Conservation (phyloP, 2,888 invertebrate genomes). For the Sesamia inferens region DNA sequence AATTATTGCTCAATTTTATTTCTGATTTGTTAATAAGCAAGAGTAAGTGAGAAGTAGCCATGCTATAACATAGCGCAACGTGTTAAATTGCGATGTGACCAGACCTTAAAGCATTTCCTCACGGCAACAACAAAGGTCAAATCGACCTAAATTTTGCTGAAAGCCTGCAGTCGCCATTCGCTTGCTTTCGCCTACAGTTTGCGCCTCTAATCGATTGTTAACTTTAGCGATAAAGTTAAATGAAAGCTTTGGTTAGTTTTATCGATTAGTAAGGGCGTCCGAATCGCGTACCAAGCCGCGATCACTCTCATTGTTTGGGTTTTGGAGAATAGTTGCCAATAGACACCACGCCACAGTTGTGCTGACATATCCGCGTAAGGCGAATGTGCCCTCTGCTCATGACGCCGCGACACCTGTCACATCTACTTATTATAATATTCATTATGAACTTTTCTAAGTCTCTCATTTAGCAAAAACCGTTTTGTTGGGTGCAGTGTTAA, state of each 20-base stretch:
- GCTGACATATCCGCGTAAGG: slow-evolving; percentile 76
- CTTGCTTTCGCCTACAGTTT: slow-evolving; percentile 68
- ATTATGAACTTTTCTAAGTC: slow-evolving; percentile 62
- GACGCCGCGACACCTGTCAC: slow-evolving; percentile 63
- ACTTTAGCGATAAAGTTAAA: slow-evolving; percentile 74
- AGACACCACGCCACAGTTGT: slow-evolving; percentile 80
- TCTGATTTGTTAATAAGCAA: too few species aligned
- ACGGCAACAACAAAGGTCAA: slow-evolving; percentile 62
- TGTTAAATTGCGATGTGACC: slow-evolving; percentile 45
- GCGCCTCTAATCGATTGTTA: slow-evolving; percentile 68
- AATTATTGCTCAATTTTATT: not conserved
- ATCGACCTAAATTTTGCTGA: slow-evolving; percentile 65
- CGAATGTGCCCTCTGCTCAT: slow-evolving; percentile 80
- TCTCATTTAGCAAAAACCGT: slow-evolving; percentile 60
- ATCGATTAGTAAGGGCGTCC: slow-evolving; percentile 82
- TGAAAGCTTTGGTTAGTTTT: slow-evolving; percentile 74
- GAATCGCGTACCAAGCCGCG: slow-evolving; percentile 86
- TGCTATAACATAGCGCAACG: slow-evolving; percentile 11
- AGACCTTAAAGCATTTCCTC: slow-evolving; percentile 60
- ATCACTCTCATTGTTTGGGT: slow-evolving; percentile 88
- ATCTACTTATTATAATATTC: slow-evolving; percentile 56
- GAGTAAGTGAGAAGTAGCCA: not conserved
- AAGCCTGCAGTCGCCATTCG: slow-evolving; percentile 69
- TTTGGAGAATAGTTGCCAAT: slow-evolving; percentile 84
- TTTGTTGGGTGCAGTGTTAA: slow-evolving; percentile 48